Evolutionary conservation across 2,888 invertebrate species (phyloP).

Genomic region (Hetaerina titia): DNA sequence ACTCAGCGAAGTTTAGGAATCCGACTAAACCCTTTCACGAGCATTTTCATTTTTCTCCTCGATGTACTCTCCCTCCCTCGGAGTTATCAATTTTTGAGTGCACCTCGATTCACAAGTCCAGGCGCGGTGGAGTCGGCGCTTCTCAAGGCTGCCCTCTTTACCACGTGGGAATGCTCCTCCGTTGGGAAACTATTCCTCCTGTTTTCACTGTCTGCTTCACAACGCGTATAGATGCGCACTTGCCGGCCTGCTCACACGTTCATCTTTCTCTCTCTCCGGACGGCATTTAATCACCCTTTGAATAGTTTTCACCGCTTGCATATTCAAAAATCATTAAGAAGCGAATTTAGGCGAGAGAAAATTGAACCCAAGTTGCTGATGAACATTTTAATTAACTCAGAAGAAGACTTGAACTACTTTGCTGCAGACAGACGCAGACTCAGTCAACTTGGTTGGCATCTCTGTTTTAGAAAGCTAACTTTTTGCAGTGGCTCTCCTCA

Average conservation of each 20-base stretch:
- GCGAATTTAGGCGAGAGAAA: neutral
- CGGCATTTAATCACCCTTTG: conserved; percentile 29
- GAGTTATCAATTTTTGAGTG: neutral
- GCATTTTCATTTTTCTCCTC: neutral
- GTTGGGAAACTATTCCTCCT: neutral
- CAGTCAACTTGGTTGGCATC: neutral
- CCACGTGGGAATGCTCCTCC: conserved; percentile 2
- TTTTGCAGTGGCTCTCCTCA: neutral
- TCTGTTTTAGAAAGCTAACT: neutral
- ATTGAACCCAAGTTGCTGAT: neutral
- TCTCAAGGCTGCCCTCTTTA: conserved; percentile 58
- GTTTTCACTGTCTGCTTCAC: conserved; percentile 16
- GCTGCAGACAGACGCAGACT: neutral
- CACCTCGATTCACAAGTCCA: neutral
- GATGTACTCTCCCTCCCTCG: neutral
- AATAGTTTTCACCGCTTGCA: conserved; percentile 32
- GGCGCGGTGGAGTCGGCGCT: neutral
- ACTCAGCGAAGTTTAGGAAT: too few relatives aligned
- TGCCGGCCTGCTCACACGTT: neutral
- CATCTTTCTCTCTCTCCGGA: neutral
- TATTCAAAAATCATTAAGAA: neutral
- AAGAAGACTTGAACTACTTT: neutral
- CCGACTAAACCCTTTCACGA: neutral
- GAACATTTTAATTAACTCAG: neutral
- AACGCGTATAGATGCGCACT: neutral